Percentiles rank a stretch among this genome's conserved stretches.
Conservation (phyloP, 30 jellyfish, hydroid and myxozoan species). For the Pseudorhiza aurosa region DNA sequence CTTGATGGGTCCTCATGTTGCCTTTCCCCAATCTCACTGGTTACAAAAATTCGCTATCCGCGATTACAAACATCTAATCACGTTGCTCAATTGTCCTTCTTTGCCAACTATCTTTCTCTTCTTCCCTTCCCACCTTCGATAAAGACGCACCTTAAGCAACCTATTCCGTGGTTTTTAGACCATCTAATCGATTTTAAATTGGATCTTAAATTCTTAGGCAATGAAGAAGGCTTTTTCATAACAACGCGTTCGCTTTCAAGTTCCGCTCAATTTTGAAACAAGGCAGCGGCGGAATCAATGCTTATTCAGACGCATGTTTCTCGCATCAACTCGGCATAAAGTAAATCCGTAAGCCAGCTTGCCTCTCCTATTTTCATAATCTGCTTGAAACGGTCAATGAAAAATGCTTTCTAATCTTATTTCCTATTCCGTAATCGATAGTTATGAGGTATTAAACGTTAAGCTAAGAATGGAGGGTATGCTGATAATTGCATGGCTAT, state of each 20-base stretch:
- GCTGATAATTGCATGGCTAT: no score
- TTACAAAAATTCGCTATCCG: no score
- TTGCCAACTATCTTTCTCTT: no score
- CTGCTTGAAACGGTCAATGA: not conserved
- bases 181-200: not conserved
- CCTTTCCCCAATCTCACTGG: no score
- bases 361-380: conserved; percentile 24
- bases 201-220: not conserved
- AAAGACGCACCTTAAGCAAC: no score
- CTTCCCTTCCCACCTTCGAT: no score
- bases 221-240: not conserved
- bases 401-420: conserved; percentile 42
- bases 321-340: conserved; percentile 32
- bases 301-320: conserved; percentile 4
- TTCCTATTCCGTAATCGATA: conserved; percentile 52
- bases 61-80: no score
- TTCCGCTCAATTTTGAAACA: no score
- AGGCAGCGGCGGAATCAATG: not conserved
- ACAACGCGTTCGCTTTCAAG: not conserved
- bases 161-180: no score
- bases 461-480: conserved; percentile 13
- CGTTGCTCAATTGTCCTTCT: no score
- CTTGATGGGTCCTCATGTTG: no score
- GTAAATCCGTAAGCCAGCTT: not conserved
- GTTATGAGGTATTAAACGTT: conserved; percentile 27